A percentile compares a stretch with the other conserved stretches of the same genome.
These are phyloP conservation scores for Artibeus jamaicensis DNA, from an alignment of 2,797 vertebrate genomes.

Conservation along the genomic window DNA sequence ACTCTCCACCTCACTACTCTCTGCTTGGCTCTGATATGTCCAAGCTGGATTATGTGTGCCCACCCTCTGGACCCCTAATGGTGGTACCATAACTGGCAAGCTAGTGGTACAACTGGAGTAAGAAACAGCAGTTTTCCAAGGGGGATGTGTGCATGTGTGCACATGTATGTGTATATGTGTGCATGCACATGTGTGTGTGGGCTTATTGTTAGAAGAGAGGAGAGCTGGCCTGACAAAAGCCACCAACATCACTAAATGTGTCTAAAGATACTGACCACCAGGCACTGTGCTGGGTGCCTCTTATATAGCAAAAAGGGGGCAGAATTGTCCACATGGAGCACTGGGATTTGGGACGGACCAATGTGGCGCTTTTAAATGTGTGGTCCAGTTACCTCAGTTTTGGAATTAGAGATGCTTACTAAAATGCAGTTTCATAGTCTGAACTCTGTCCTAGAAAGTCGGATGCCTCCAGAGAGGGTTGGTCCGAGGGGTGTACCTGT, in stretches of 20 bases:
- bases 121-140: neutral
- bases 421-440: neutral
- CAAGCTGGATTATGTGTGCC: neutral
- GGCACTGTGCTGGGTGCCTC: neutral
- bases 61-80: neutral
- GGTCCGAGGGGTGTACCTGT: accelerated
- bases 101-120: neutral
- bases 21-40: neutral
- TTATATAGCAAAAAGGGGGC: neutral
- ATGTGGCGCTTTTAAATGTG: neutral
- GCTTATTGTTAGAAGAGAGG: neutral
- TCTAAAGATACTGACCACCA: neutral
- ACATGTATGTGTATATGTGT: neutral
- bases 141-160: too few species aligned
- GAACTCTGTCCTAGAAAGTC: neutral
- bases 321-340: neutral
- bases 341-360: neutral
- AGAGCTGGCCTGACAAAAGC: neutral
- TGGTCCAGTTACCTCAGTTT: neutral
- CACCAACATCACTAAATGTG: neutral
- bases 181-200: neutral
- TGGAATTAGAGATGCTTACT: neutral
- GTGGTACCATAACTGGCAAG: neutral
- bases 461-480: neutral
- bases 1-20: neutral